Percentiles rank a stretch among this genome's conserved stretches.
phyloP scores from a whole-genome alignment of 2,113 vertebrate species.

The Hypanus sabinus region DNA sequence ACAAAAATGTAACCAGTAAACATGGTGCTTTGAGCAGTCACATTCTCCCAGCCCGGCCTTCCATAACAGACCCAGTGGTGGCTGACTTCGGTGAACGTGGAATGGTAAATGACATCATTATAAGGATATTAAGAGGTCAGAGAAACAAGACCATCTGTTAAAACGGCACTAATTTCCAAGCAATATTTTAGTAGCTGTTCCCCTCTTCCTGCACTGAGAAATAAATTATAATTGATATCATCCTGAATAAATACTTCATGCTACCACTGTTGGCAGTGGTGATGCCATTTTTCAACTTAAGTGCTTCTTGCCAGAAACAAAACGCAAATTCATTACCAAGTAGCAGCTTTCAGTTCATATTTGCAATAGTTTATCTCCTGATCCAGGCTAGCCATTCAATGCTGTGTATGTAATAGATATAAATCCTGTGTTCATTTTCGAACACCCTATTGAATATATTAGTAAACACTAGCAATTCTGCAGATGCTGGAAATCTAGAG shows the following conservation, averaged over 20 bases:
- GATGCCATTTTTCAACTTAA: slow-evolving; percentile 96
- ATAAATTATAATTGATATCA: slow-evolving; percentile 95
- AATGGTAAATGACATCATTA: slow-evolving; percentile 97
- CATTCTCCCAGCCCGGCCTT: not conserved
- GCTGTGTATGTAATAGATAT: not conserved
- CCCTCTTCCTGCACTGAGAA: slow-evolving; percentile 51
- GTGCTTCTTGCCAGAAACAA: slow-evolving; percentile 71
- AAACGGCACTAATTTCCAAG: slow-evolving; percentile 94
- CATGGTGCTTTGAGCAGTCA: slow-evolving; percentile 33
- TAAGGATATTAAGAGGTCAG: slow-evolving; percentile 98
- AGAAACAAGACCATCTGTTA: slow-evolving; percentile 82
- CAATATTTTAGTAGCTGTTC: slow-evolving; percentile 90
- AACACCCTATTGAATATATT: not conserved
- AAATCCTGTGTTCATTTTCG: not conserved
- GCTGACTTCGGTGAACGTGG: slow-evolving; percentile 70
- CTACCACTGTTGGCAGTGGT: slow-evolving; percentile 74
- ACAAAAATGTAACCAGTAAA: slow-evolving; percentile 34
- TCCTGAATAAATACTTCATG: slow-evolving; percentile 97
- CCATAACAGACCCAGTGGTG: slow-evolving; percentile 44
- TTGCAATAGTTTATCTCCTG: slow-evolving; percentile 3
- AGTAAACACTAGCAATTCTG: no score
- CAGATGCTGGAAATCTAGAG: no score
- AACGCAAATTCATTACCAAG: slow-evolving; percentile 63
- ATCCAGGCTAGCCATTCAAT: not conserved
- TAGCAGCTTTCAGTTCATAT: not conserved